These are phyloP conservation scores for Calliopum simillimum DNA, from an alignment of 2,888 invertebrate genomes.

Conservation along the genomic window DNA sequence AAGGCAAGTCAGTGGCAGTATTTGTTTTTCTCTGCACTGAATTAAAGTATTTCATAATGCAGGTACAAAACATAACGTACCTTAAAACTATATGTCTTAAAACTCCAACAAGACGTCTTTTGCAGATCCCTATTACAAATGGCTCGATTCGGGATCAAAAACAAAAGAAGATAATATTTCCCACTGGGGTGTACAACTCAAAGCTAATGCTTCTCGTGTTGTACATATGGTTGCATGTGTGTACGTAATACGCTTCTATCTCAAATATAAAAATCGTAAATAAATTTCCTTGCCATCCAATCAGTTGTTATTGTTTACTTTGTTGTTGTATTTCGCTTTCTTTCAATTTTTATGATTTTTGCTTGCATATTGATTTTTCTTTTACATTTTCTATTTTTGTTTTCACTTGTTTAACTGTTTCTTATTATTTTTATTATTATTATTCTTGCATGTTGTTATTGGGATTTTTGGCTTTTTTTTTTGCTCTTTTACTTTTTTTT, in stretches of 20 bases:
- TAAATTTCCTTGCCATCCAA: conserved; percentile 45
- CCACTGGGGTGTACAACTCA: not conserved
- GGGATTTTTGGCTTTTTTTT: not conserved
- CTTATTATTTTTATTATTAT: conserved; percentile 8
- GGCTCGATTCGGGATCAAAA: too few relatives aligned
- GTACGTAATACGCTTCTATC: not conserved
- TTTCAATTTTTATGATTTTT: not conserved
- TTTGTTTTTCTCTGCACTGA: not conserved
- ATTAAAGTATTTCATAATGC: not conserved
- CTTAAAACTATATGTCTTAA: too few relatives aligned
- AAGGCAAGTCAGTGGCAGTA: not conserved
- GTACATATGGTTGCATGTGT: not conserved
- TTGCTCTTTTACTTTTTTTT: not conserved
- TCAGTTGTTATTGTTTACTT: conserved; percentile 44
- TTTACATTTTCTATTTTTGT: conserved; percentile 1
- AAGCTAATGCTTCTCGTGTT: not conserved
- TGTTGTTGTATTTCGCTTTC: not conserved
- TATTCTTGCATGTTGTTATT: conserved; percentile 1
- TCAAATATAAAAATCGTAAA: conserved; percentile 18
- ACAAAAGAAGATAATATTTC: not conserved
- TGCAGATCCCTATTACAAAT: too few relatives aligned
- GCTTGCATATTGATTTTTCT: conserved; percentile 11
- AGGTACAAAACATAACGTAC: not conserved
- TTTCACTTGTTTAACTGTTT: not conserved
- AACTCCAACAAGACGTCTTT: too few relatives aligned